Evolutionary conservation across 2,113 vertebrate genomes (phyloP).

Genomic region (Pantherophis guttatus): DNA sequence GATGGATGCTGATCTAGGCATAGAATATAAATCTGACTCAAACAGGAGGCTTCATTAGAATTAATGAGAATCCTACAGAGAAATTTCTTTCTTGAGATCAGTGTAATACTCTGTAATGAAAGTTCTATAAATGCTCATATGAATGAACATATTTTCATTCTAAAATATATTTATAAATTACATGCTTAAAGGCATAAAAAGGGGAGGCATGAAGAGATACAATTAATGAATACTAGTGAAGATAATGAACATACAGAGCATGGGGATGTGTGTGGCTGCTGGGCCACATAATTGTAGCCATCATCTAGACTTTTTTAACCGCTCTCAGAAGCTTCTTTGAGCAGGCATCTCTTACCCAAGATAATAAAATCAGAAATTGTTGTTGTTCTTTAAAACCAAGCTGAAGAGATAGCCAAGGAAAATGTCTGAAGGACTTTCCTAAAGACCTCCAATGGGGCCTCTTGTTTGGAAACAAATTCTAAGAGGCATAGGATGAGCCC

Average conservation of each 20-base stretch:
- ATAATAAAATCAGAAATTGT: not conserved
- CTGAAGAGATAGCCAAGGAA: not conserved
- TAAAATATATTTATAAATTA: not conserved
- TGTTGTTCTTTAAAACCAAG: not conserved
- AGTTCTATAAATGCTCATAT: not conserved
- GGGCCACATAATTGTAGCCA: not conserved
- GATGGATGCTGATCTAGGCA: not conserved
- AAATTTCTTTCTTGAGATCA: not conserved
- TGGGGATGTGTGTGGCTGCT: not conserved
- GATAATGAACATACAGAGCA: not conserved
- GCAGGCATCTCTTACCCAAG: not conserved
- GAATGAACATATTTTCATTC: not conserved
- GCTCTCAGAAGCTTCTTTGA: not conserved
- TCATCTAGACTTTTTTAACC: not conserved
- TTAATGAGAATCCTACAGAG: not conserved
- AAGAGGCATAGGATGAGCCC: not conserved
- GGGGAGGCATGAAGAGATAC: not conserved
- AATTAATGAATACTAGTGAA: not conserved
- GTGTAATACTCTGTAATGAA: not conserved
- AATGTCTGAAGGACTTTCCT: not conserved
- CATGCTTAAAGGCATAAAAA: not conserved
- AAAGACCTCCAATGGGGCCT: not conserved
- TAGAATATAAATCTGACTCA: not conserved
- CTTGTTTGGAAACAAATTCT: not conserved
- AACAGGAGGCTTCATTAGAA: not conserved